phyloP scores from a whole-genome alignment of 2,888 invertebrate species.

The Cosmia pyralina region DNA sequence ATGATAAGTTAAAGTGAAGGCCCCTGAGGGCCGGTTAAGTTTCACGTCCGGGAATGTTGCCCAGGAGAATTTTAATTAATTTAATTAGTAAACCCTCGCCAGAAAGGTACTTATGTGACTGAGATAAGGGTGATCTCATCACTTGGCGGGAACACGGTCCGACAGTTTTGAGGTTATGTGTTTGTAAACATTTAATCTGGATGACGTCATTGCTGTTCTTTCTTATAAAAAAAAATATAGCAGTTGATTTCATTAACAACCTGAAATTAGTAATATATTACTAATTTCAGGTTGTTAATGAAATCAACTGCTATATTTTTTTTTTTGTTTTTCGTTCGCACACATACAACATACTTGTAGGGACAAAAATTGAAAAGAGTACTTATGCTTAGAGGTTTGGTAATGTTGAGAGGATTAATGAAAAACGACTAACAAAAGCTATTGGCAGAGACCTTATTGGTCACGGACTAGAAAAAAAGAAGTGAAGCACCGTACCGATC shows the following conservation, averaged over 20 bases:
- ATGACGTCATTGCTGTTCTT: background rate
- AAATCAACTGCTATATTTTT: background rate
- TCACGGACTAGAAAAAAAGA: no score
- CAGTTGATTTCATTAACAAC: no score
- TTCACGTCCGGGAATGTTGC: constrained; percentile 53
- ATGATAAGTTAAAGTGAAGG: constrained; percentile 52
- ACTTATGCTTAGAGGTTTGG: no score
- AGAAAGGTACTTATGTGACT: constrained; percentile 35
- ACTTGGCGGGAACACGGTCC: background rate
- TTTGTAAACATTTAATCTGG: background rate
- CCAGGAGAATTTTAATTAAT: constrained; percentile 68
- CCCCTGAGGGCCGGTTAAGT: constrained; percentile 40
- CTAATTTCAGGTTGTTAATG: background rate
- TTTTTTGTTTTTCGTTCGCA: background rate
- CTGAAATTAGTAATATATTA: no score
- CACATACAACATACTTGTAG: background rate
- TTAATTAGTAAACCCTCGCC: constrained; percentile 58
- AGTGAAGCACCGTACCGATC: no score
- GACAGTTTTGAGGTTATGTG: constrained; percentile 11
- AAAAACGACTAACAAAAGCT: no score
- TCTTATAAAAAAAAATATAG: no score
- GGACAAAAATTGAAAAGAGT: no score
- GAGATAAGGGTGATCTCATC: constrained; percentile 46
- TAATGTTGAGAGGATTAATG: no score
- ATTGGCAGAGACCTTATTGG: no score